Percentiles rank a stretch among this genome's conserved stretches.
phyloP scores from a whole-genome alignment of 2,113 vertebrate genomes.

The Opisthocomus hoazin region DNA sequence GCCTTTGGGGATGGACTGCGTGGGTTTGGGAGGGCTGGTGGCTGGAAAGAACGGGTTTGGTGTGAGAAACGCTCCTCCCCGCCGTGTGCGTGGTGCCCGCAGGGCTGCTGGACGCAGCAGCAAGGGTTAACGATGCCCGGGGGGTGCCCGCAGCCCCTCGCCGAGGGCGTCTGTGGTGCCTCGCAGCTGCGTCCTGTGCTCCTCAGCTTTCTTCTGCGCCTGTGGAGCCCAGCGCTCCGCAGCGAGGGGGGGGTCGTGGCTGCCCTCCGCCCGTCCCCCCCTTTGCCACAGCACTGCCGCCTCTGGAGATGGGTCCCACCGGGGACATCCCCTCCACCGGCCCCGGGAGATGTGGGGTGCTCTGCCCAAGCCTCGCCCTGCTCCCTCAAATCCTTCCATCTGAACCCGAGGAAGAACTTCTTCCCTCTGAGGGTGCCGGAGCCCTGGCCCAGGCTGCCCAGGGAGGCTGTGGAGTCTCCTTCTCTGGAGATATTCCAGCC shows the following conservation, averaged over 20 bases:
- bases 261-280: background rate
- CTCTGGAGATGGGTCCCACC: background rate
- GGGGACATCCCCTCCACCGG: rapidly evolving
- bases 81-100: rapidly evolving
- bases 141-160: background rate
- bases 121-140: background rate
- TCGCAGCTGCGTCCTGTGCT: background rate
- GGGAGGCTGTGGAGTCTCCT: too few relatives aligned
- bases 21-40: background rate
- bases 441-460: too few relatives aligned
- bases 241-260: rapidly evolving
- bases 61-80: background rate
- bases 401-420: too few relatives aligned
- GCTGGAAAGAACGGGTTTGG: background rate
- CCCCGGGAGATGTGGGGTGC: background rate
- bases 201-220: background rate
- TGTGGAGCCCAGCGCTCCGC: background rate
- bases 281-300: rapidly evolving
- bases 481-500: too few relatives aligned
- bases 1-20: background rate
- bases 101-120: rapidly evolving
- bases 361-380: too few relatives aligned
- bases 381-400: too few relatives aligned
- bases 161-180: background rate
- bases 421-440: too few relatives aligned